Base-by-base conservation (phyloP, 1,140 invertebrate genomes). In the Drosophila saltans region DNA sequence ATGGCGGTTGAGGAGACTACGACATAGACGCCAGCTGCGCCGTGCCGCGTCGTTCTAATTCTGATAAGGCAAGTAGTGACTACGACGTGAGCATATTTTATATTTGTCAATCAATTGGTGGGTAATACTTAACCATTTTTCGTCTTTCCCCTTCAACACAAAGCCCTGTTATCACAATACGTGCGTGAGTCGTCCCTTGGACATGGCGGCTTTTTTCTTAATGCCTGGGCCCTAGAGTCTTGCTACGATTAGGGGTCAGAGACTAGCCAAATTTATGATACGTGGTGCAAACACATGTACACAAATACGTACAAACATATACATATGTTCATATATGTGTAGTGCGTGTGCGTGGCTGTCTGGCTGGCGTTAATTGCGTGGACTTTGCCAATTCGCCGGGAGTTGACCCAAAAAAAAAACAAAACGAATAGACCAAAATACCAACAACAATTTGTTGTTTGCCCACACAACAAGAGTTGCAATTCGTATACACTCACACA, bases 151-250 rank as follows among this genome's bases (percentile, higher is more conserved):
- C 40, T n/a, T 43, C n/a, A 16, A 30, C 9, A 41, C 60, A 77
- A 77, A 77, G 74, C 66, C 73, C 59, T 39, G 59, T 77, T 77
- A 77, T 77, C 74, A 40, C 8, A n/a, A 59, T 59, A 77, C 74
- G 74, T 77, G 74, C 60, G 28, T 36, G 6, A 16, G 16, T 16
- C 16, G 3, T 36, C 55, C 11, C 41, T 30, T 21, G n/a, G 41
- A 63, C 8, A 5, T 16, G 61, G 11, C 3, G 59, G 10, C 59
- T 43, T 28, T 21, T 21, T 16, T 16, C 16, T 16, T 10, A 6
- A 8, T 39, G 65, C 4, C 58, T 16, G 16, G 58, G 33, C 30
- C 3, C 16, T 10, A 33, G 2, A 40, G 33, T 41, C 41, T 63
- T n/a, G 26, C 2, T 28, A 28, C n/a, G 41, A 63, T 45, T 30